A percentile compares a stretch with the other conserved stretches of the same genome.
Evolutionary conservation across 2,797 vertebrate genomes (phyloP).

Genomic region (Pseudomugil gertrudae): DNA sequence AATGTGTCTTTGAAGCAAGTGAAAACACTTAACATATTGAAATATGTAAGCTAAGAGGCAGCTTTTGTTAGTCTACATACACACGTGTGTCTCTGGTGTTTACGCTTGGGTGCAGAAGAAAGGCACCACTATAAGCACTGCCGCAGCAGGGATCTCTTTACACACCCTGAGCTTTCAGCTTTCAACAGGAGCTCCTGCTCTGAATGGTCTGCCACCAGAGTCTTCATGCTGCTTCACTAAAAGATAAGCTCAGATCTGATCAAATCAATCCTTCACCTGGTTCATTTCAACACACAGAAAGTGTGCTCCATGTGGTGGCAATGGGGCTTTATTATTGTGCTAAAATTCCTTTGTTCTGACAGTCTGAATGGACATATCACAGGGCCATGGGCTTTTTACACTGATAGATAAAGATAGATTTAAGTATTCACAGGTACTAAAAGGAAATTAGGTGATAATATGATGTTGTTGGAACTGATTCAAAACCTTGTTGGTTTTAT

Average conservation of each 20-base stretch:
- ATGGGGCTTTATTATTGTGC: background rate
- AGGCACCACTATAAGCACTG: constrained; percentile 30
- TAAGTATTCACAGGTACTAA: background rate
- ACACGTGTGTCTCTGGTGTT: constrained; percentile 25
- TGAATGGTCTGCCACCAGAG: constrained; percentile 24
- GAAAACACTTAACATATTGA: constrained; percentile 6
- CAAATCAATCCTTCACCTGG: constrained; percentile 33
- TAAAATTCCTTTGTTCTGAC: background rate
- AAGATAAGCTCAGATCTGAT: constrained; percentile 31
- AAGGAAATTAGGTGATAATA: background rate
- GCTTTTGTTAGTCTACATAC: background rate
- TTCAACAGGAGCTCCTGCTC: constrained; percentile 26
- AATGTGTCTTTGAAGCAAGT: background rate
- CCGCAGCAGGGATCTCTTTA: constrained; percentile 47
- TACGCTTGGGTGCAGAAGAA: constrained; percentile 22
- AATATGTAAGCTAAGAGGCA: background rate
- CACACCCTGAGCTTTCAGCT: constrained; percentile 20
- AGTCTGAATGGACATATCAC: background rate
- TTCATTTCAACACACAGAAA: background rate
- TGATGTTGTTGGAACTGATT: background rate
- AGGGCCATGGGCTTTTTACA: background rate
- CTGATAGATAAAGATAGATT: background rate
- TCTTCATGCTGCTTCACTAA: constrained; percentile 6
- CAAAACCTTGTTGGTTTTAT: background rate
- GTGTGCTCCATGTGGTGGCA: background rate